phyloP scores from a whole-genome alignment of 2,797 vertebrate genomes.

The Aphelocoma californica region DNA sequence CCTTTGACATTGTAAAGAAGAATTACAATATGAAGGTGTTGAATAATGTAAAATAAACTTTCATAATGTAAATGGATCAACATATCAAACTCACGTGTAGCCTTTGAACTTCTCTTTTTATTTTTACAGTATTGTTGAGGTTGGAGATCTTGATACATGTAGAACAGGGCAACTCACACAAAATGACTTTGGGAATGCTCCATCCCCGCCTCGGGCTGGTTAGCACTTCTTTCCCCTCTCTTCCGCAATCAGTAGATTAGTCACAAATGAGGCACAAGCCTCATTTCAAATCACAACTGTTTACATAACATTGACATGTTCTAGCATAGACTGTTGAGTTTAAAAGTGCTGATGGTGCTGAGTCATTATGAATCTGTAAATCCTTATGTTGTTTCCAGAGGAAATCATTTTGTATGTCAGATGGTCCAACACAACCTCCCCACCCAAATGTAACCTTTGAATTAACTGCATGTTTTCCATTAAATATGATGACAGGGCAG shows the following conservation, averaged over 20 bases:
- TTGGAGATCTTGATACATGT: neutral
- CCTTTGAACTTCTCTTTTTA: neutral
- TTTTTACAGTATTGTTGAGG: neutral
- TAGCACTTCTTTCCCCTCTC: constrained; percentile 43
- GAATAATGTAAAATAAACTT: neutral
- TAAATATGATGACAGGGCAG: neutral
- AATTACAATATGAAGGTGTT: neutral
- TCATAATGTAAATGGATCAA: neutral
- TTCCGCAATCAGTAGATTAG: neutral
- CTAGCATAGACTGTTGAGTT: neutral
- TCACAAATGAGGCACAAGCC: neutral
- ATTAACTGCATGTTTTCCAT: neutral
- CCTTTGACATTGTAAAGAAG: neutral
- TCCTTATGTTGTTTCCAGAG: neutral
- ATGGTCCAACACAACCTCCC: neutral
- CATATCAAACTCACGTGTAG: neutral
- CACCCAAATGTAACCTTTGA: neutral
- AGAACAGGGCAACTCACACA: neutral
- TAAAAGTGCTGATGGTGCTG: constrained; percentile 35
- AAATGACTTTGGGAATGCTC: neutral
- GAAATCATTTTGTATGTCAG: neutral
- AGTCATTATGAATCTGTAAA: constrained; percentile 65
- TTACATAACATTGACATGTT: constrained; percentile 34
- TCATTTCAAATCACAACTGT: neutral
- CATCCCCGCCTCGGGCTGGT: neutral